Conservation (phyloP, 2,113 vertebrate species). For the Melanocharis versteri region DNA sequence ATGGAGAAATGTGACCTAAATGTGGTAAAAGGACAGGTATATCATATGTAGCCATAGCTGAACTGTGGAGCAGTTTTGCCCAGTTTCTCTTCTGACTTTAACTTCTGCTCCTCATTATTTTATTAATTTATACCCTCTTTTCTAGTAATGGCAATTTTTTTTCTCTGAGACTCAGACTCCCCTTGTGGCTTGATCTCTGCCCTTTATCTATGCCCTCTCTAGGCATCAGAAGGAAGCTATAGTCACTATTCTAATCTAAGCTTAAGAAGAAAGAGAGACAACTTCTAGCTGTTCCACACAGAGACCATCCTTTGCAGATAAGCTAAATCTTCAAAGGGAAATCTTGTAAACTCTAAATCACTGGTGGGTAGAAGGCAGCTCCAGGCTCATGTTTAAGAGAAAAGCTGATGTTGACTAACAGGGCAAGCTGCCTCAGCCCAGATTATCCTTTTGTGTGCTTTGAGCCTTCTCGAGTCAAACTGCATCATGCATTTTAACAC, state of each 20-base stretch:
- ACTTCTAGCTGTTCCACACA: not conserved
- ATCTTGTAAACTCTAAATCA: not conserved
- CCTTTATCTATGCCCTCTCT: constrained; percentile 3
- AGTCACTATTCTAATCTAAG: not conserved
- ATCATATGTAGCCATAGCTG: not conserved
- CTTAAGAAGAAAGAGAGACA: not conserved
- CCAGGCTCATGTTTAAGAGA: not conserved
- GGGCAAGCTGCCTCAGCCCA: not conserved
- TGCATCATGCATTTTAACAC: not conserved
- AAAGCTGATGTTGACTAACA: not conserved
- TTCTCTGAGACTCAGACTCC: not conserved
- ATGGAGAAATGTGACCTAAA: not conserved
- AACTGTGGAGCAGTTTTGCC: not conserved
- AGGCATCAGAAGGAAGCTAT: not conserved
- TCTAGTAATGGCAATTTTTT: not conserved
- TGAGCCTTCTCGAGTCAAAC: not conserved
- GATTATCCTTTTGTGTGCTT: not conserved
- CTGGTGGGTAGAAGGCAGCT: not conserved
- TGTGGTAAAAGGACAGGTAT: not conserved
- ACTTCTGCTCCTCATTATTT: not conserved
- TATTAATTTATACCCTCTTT: not conserved
- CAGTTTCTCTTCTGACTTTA: not conserved
- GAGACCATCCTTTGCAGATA: not conserved
- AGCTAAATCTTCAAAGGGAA: constrained; percentile 9
- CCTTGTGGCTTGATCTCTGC: not conserved